A percentile compares a stretch with the other conserved stretches of the same genome.
These are phyloP conservation scores for Microtus ochrogaster DNA, from an alignment of 2,113 vertebrate species.

Conservation along the genomic window DNA sequence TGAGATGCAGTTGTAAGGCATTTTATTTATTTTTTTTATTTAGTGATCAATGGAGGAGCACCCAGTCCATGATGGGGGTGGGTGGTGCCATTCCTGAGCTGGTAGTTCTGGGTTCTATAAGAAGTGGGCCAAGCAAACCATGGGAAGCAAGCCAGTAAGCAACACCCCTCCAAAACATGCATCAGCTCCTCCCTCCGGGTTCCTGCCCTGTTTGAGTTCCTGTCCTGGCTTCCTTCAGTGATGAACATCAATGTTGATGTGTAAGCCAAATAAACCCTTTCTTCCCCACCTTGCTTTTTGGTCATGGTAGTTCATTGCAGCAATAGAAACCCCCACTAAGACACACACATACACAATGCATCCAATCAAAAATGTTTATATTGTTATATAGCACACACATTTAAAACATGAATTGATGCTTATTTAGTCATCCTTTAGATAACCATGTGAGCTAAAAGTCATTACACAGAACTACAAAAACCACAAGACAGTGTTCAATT, in stretches of 20 bases:
- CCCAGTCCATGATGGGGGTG: background rate
- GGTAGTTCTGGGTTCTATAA: background rate
- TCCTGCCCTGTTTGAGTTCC: background rate
- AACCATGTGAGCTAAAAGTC: slow-evolving; percentile 10
- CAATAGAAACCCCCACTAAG: background rate
- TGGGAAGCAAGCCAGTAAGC: background rate
- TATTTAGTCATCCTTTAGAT: slow-evolving; percentile 45
- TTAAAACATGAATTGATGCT: slow-evolving; percentile 5
- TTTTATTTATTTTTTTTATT: background rate
- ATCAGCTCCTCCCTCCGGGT: background rate
- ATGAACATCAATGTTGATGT: background rate
- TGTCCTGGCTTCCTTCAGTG: background rate
- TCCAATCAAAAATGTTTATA: background rate
- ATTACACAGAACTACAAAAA: slow-evolving; percentile 33
- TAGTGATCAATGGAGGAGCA: background rate
- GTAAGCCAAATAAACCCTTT: background rate
- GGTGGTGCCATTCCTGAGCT: background rate
- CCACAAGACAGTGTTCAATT: slow-evolving; percentile 43
- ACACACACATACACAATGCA: background rate
- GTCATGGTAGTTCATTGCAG: background rate
- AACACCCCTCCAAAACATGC: background rate
- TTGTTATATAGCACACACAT: slow-evolving; percentile 19
- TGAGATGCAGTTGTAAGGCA: background rate
- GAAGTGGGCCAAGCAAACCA: background rate
- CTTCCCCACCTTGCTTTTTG: background rate